These are phyloP conservation scores for Dendrophyllia cribrosa DNA, from an alignment of 64 coral and sea anemone species.

Conservation along the genomic window DNA sequence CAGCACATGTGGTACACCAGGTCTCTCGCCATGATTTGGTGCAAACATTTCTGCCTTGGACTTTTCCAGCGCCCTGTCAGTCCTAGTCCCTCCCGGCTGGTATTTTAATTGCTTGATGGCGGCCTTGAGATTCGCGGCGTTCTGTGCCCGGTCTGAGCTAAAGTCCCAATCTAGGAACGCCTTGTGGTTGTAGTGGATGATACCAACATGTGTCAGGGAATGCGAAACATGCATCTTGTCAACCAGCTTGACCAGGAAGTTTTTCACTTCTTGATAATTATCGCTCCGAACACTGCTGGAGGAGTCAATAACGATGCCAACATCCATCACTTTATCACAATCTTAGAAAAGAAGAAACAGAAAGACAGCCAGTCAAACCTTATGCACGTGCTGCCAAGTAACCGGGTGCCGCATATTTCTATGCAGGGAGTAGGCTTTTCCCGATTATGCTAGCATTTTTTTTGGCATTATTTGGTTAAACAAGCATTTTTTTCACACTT, in stretches of 20 bases:
- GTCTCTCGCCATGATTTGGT: not conserved
- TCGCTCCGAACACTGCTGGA: constrained; percentile 16
- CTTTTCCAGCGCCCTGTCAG: constrained; percentile 7
- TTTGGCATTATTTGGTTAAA: no score
- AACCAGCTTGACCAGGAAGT: not conserved
- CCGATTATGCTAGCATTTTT: no score
- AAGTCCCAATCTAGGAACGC: constrained; percentile 35
- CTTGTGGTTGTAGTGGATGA: constrained; percentile 48
- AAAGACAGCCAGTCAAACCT: not conserved
- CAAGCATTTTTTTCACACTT: no score
- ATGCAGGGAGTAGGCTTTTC: no score
- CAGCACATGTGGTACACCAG: not conserved
- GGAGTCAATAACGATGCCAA: constrained; percentile 51
- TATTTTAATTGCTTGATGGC: constrained; percentile 1
- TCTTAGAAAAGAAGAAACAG: not conserved
- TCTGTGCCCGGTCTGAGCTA: not conserved
- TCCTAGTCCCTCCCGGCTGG: constrained; percentile 54
- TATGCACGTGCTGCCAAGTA: no score
- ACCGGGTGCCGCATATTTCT: no score
- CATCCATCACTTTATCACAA: constrained; percentile 49
- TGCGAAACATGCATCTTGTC: not conserved
- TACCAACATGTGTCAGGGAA: constrained; percentile 17
- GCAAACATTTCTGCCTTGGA: not conserved
- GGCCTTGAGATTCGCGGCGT: not conserved
- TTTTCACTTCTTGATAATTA: constrained; percentile 32